Evolutionary conservation across 2,113 vertebrate genomes (phyloP).

Genomic region (Benitochromis conjunctus): DNA sequence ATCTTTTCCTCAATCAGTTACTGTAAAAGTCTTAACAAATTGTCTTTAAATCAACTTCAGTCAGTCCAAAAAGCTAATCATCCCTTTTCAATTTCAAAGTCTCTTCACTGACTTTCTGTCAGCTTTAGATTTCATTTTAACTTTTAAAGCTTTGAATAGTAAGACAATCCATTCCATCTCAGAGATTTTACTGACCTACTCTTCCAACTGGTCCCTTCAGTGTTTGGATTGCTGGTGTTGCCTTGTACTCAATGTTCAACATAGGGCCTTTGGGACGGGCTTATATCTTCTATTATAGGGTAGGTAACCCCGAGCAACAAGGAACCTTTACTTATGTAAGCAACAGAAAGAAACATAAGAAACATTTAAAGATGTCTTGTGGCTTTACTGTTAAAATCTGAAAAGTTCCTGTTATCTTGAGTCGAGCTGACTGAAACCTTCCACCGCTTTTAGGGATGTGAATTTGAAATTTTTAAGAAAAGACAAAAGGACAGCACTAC

Average conservation of each 20-base stretch:
- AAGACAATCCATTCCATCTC: background rate
- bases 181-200: background rate
- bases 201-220: background rate
- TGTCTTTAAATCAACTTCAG: background rate
- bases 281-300: background rate
- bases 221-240: background rate
- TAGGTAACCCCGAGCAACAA: background rate
- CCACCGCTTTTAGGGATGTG: background rate
- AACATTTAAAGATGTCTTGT: background rate
- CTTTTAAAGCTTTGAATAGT: background rate
- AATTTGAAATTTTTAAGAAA: background rate
- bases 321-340: background rate
- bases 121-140: background rate
- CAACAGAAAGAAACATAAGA: too few relatives aligned
- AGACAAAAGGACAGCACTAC: background rate
- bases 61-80: background rate
- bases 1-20: background rate
- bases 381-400: background rate
- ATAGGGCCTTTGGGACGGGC: background rate
- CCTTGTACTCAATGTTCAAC: background rate
- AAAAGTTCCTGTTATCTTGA: background rate
- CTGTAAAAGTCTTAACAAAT: background rate
- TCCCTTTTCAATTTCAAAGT: background rate
- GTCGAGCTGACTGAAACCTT: background rate
- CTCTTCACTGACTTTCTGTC: background rate